Evolutionary conservation across 2,888 invertebrate genomes (phyloP), one percentile per base, ranked within the genome.

Genomic region (Andrena trimmerana): DNA sequence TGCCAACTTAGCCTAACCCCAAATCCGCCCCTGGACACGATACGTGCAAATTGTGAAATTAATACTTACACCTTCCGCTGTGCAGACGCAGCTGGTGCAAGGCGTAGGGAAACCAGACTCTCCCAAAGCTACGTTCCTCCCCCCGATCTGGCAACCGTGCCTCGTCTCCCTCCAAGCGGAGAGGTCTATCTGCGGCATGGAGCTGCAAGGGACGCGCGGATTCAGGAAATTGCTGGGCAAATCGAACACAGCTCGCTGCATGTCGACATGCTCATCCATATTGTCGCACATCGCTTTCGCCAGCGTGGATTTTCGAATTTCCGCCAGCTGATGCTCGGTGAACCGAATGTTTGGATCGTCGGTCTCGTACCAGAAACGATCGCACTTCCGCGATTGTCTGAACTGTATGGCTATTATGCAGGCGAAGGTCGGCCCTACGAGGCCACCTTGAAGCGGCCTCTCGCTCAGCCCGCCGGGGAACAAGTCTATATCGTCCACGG

Each of bases 391-490:
- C 69, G 98, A 94, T 91, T 98, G 97, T 72, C 97, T 95, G 95
- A 99, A 99, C 94, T 99, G 99, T 70, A 98, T 97, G 72, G 98
- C 99, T 89, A 99, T 98, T 90, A 99, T 97, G 92, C 98, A 97
- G 16, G 98, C 98, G 92, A 99, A 97, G 0, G 99, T 99, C 0
- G 99, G 99, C 3, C 99, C 99, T 0, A 99, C 97, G 0, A 98
- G 94, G 6, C 98, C 99, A 6, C 99, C 99, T 91, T 97, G 97
- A 6, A 98, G 95, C 0, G 98, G 97, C 66, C 97, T 95, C 93
- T 98, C 97, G 89, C 98, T 97, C 97, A 99, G 97, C 2, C 98
- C 98, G 29, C 99, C 99, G 0, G 99, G 98, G 96, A 99, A 99
- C 2, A 99, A 95, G 94, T 99, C 98, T 76, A 99, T 98, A 93